These are phyloP conservation scores for Peribatodes rhomboidaria DNA, from an alignment of 2,888 invertebrate genomes.

Conservation along the genomic window DNA sequence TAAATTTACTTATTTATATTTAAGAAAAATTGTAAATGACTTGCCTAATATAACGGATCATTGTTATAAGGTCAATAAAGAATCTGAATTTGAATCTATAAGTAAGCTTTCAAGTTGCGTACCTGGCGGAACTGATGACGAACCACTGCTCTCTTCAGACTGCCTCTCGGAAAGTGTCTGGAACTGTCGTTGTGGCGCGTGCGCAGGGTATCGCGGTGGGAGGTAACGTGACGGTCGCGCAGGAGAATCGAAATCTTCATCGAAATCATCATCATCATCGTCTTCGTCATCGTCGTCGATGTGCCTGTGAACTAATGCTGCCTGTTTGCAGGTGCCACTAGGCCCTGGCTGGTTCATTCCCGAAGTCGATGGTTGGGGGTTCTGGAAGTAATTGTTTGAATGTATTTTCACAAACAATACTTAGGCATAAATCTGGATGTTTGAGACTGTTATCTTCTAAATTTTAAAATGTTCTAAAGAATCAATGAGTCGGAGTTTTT, in stretches of 20 bases:
- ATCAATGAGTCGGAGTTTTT: no score
- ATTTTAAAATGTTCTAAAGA: no score
- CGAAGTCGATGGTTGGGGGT: slow-evolving; percentile 60
- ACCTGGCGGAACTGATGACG: neutral
- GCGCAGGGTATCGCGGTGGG: neutral
- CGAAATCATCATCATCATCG: slow-evolving; percentile 37
- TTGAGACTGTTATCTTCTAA: no score
- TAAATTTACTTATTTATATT: no score
- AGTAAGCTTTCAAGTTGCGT: no score
- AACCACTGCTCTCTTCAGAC: slow-evolving; percentile 66
- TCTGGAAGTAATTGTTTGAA: slow-evolving; percentile 50
- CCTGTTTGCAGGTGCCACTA: slow-evolving; percentile 8
- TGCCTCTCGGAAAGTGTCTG: slow-evolving; percentile 74
- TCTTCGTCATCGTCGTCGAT: slow-evolving; percentile 40
- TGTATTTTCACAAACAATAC: neutral
- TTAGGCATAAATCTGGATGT: no score
- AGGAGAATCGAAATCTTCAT: slow-evolving; percentile 9
- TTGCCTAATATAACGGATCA: no score
- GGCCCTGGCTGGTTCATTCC: slow-evolving; percentile 15
- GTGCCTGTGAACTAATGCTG: neutral
- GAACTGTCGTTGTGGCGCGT: slow-evolving; percentile 53
- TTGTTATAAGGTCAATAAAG: no score
- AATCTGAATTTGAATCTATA: no score
- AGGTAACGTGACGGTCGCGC: slow-evolving; percentile 44
- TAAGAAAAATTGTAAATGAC: no score